Conservation (phyloP, 2,888 invertebrate species). For the Cordilura impudica region DNA sequence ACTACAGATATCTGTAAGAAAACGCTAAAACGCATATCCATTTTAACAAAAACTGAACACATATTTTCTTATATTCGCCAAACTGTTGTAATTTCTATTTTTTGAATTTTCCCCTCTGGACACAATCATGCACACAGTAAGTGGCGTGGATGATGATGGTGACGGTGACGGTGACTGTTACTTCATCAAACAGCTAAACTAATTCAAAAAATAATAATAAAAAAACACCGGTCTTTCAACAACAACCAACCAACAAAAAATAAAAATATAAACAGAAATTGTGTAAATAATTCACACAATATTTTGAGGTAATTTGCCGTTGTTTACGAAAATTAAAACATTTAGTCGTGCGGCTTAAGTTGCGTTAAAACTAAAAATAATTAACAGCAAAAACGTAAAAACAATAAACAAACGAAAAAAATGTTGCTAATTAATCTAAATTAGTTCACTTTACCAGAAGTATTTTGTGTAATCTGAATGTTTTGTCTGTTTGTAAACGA, state of each 20-base stretch:
- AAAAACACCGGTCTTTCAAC: constrained; percentile 1
- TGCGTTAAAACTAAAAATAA: constrained; percentile 21
- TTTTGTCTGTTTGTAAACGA: neutral
- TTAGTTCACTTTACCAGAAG: neutral
- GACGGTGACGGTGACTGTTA: no score
- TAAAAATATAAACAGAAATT: constrained; percentile 1
- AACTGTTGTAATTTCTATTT: constrained; percentile 2
- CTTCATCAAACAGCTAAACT: neutral
- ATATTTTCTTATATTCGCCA: constrained; percentile 3
- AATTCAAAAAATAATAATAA: neutral
- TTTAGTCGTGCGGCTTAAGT: constrained; percentile 8
- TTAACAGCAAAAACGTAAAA: neutral
- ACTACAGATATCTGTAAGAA: neutral
- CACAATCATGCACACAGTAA: neutral
- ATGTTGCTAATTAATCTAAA: constrained; percentile 33
- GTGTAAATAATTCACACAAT: constrained; percentile 32
- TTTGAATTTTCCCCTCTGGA: neutral
- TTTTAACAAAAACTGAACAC: constrained; percentile 5
- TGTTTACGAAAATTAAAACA: constrained; percentile 40
- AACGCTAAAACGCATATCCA: neutral
- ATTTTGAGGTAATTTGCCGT: constrained; percentile 5
- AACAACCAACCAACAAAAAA: no score
- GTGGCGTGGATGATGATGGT: neutral
- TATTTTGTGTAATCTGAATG: constrained; percentile 8
- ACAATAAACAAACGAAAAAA: constrained; percentile 25